Percentiles rank a stretch among this genome's conserved stretches.
These are phyloP conservation scores for Xylocopa sonorina DNA, from an alignment of 1,140 invertebrate genomes.

Conservation along the genomic window DNA sequence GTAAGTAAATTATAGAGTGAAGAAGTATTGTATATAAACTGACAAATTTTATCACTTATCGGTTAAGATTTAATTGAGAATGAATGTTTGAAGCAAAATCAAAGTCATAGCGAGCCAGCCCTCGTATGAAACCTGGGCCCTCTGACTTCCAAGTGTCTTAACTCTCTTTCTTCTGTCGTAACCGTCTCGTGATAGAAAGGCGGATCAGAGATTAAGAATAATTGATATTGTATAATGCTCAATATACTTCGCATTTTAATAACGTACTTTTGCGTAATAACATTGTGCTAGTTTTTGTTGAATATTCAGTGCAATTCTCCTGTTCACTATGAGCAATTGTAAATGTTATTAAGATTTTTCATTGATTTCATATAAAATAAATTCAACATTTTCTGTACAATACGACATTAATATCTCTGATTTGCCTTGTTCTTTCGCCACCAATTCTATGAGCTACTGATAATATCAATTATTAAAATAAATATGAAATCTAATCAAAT, in stretches of 20 bases:
- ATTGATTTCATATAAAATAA: conserved; percentile 31
- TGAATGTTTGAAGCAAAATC: conserved; percentile 77
- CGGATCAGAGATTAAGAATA: conserved; percentile 66
- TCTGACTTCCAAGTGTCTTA: conserved; percentile 79
- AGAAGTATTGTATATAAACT: conserved; percentile 76
- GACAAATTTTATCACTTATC: conserved; percentile 69
- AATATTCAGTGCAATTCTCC: conserved; percentile 24
- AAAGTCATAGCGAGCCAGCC: conserved; percentile 72
- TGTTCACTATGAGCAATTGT: conserved; percentile 18
- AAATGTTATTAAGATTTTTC: conserved; percentile 27
- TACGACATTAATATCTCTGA: conserved; percentile 67
- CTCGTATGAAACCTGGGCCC: conserved; percentile 66
- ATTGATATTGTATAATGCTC: conserved; percentile 55
- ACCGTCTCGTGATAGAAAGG: conserved; percentile 73
- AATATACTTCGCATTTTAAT: conserved; percentile 48
- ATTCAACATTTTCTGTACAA: conserved; percentile 34
- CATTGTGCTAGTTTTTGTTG: conserved; percentile 20
- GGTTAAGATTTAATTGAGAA: conserved; percentile 72
- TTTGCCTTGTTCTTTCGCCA: conserved; percentile 73
- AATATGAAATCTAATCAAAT: conserved; percentile 72
- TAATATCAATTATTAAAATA: conserved; percentile 76
- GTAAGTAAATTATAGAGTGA: conserved; percentile 73
- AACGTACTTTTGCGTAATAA: conserved; percentile 28
- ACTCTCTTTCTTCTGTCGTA: conserved; percentile 72
- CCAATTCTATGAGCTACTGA: conserved; percentile 73